These are phyloP conservation scores for Brachylomia viminalis DNA, from an alignment of 2,888 invertebrate genomes.

Conservation along the genomic window DNA sequence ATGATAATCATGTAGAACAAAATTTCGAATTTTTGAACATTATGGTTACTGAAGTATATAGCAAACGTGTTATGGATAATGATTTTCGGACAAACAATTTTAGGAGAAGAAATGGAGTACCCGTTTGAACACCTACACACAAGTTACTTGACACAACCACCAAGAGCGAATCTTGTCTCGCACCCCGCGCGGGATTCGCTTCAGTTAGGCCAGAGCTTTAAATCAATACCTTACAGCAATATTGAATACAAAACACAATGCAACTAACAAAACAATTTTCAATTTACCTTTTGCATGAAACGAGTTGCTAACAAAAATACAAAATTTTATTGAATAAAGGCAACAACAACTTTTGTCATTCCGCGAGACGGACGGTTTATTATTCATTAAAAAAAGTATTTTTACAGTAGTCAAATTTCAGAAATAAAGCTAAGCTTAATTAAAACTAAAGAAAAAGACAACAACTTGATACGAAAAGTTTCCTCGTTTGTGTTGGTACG, in stretches of 20 bases:
- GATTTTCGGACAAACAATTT: too few species aligned
- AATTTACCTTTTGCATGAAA: slow-evolving; percentile 17
- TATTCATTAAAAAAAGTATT: slow-evolving; percentile 50
- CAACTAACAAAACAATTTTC: slow-evolving; percentile 5
- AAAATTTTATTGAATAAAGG: slow-evolving; percentile 27
- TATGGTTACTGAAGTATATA: too few species aligned
- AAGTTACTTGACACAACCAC: neutral
- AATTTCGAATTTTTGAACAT: too few species aligned
- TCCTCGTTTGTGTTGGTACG: slow-evolving; percentile 59
- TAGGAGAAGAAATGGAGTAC: too few species aligned
- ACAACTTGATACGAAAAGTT: slow-evolving; percentile 67
- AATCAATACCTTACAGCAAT: neutral
- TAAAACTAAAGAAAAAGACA: slow-evolving; percentile 63
- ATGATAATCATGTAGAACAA: too few species aligned
- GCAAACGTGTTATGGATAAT: too few species aligned
- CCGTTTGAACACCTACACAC: neutral
- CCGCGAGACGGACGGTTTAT: slow-evolving; percentile 37
- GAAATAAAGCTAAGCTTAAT: slow-evolving; percentile 62
- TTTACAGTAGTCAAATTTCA: slow-evolving; percentile 42
- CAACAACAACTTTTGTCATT: slow-evolving; percentile 45
- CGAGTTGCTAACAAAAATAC: slow-evolving; percentile 12
- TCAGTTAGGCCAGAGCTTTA: neutral
- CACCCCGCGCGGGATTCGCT: neutral
- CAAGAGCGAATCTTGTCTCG: neutral
- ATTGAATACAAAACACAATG: neutral